Evolutionary conservation across 2,888 invertebrate genomes (phyloP), one percentile per base, ranked within the genome.

Genomic region (Cepaea hortensis): DNA sequence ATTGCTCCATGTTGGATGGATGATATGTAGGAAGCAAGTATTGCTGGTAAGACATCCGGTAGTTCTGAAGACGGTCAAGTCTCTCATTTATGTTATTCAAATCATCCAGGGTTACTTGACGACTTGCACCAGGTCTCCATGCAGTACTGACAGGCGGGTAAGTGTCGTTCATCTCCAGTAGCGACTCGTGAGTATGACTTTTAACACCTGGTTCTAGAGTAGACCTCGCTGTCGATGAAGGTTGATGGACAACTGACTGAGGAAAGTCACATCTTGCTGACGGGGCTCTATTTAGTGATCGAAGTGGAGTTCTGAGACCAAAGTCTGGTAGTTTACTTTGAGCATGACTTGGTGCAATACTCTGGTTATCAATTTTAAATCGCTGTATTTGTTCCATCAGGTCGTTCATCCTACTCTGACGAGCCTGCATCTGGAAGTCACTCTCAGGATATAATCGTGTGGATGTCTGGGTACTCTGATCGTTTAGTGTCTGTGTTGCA

Each of bases 381-480:
- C 89, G 89, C 77, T 90, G 90, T 4, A 93, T 90, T 83, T 92
- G 91, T 82, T 91, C 91, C 89, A 92, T 90, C 81, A 92, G 85
- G 46, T 91, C 90, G 48, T 90, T 90, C 61, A 92, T 89, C 80
- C 91, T 90, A 55, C 91, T 91, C 81, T 91, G 91, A 77, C 92
- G 88, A 11, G 91, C 90, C 86, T 90, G 90, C 75, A 90, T 88
- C 20, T 90, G 88, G 13, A 91, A 87, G 85, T 91, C 91, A 35
- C 91, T 91, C 84, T 91, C 92, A 50, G 92, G 91, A 81, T 92
- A 92, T 55, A 92, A 87, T 87, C 90, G 91, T 85, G 89, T 86
- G 35, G 92, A 90, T 48, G 93, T 92, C 85, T 92, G 93, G 11
- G 92, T 92, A 18, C 90, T 90, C 87, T 92, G 92, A 81, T 93